Evolutionary conservation across 2,888 invertebrate species (phyloP).

Genomic region (Boloria euphrosyne): DNA sequence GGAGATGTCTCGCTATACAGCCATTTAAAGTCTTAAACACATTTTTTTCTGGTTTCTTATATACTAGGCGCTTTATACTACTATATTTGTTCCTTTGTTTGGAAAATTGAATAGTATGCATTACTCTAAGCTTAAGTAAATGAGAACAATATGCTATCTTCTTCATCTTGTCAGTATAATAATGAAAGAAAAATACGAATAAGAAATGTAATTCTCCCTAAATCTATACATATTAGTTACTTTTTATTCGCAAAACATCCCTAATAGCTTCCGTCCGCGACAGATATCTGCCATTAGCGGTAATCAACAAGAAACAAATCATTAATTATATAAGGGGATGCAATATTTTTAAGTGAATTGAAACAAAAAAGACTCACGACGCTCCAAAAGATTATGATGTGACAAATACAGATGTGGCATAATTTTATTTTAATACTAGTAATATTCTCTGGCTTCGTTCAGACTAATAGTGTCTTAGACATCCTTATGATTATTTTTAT

Average conservation of each 20-base stretch:
- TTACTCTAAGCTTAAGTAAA: too few relatives aligned
- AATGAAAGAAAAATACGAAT: not conserved
- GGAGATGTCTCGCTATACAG: too few relatives aligned
- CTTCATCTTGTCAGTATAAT: too few relatives aligned
- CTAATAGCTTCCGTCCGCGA: slow-evolving; percentile 49
- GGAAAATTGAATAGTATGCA: too few relatives aligned
- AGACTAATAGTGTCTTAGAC: not conserved
- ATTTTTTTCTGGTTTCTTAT: too few relatives aligned
- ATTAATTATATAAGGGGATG: slow-evolving; percentile 63
- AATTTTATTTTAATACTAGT: not conserved
- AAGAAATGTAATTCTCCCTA: not conserved
- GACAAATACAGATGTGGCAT: slow-evolving; percentile 12
- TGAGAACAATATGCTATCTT: too few relatives aligned
- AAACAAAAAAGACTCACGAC: slow-evolving; percentile 56
- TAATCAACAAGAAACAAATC: slow-evolving; percentile 70
- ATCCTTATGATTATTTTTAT: too few relatives aligned
- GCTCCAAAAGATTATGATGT: slow-evolving; percentile 7
- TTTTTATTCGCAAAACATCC: slow-evolving; percentile 35
- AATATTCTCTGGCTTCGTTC: not conserved
- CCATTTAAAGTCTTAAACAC: too few relatives aligned
- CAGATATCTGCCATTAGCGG: slow-evolving; percentile 59
- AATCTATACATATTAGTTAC: slow-evolving; percentile 5
- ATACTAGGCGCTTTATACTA: too few relatives aligned
- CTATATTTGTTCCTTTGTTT: too few relatives aligned
- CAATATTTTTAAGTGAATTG: slow-evolving; percentile 69